Evolutionary conservation across 2,797 vertebrate genomes (phyloP), one percentile per base, ranked within the genome.

Genomic region (Hydrophis major): DNA sequence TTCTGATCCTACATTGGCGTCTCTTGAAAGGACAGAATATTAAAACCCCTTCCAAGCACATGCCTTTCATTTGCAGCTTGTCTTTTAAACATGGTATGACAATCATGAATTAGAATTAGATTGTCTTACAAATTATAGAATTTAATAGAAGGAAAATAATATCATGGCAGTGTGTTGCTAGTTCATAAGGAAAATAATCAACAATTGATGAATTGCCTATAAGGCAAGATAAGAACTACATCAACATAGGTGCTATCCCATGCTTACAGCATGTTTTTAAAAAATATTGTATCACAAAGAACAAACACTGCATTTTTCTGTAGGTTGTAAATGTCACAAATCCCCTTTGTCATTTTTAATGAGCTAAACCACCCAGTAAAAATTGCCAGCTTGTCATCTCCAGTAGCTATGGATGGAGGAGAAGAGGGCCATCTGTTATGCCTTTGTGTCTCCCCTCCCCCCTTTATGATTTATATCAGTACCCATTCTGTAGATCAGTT

Each of bases 291-390:
- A 32, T 18, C 69, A 53, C n/a, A 91, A 90, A 22, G 86, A 93
- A 78, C 94, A 95, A 95, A 93, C 95, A 93, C 16, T 94, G 0
- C 2, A 0, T 1, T 78, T 95, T 95, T 93, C 32, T 66, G 88
- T 55, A 28, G 42, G 47, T 95, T 94, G 88, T 93, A 95, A 92
- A 94, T 95, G 63, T 95, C 91, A 93, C 47, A 95, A 74, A 94
- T 94, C 94, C 86, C 25, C 50, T 95, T 95, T 95, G 86, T 92
- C 74, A 18, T 25, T 94, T 86, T 91, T 92, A 93, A 86, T 0
- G 5, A 94, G 56, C 42, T 93, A 95, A 95, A 94, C 90, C 60
- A 95, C 92, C 50, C 90, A 96, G 94, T 92, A 95, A 96, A 95
- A 95, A 94, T 92, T 92, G 89, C 69, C 89, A 87, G 92, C 13